These are phyloP conservation scores for Syndactyla subalaris DNA, from an alignment of 2,797 vertebrate genomes.

Conservation along the genomic window DNA sequence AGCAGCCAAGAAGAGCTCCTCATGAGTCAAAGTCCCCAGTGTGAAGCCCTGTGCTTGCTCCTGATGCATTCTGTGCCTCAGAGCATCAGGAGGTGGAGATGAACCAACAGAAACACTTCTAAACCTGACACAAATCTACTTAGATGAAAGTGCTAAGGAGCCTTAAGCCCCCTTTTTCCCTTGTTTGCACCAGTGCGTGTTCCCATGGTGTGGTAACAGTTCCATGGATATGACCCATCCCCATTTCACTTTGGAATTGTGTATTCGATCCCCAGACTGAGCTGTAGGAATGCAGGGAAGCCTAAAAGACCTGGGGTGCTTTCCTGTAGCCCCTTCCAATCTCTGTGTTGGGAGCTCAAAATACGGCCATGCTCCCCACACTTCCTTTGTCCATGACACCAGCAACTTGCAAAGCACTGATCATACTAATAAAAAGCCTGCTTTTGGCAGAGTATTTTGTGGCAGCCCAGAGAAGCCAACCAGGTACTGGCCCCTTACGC, in stretches of 20 bases:
- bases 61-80: background rate
- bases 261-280: background rate
- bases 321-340: background rate
- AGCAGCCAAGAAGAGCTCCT: background rate
- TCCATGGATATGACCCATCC: background rate
- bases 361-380: accelerated
- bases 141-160: background rate
- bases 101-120: background rate
- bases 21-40: background rate
- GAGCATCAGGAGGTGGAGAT: background rate
- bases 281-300: background rate
- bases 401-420: background rate
- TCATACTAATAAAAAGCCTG: background rate
- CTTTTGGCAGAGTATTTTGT: background rate
- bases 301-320: background rate
- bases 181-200: background rate
- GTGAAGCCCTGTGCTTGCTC: background rate
- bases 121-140: background rate
- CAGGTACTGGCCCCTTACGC: accelerated
- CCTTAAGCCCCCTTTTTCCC: background rate
- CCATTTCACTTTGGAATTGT: background rate
- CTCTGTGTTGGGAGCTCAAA: background rate
- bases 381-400: background rate
- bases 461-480: background rate
- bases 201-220: background rate